Conservation (phyloP, 2,113 vertebrate genomes). For the Muntiacus reevesi region DNA sequence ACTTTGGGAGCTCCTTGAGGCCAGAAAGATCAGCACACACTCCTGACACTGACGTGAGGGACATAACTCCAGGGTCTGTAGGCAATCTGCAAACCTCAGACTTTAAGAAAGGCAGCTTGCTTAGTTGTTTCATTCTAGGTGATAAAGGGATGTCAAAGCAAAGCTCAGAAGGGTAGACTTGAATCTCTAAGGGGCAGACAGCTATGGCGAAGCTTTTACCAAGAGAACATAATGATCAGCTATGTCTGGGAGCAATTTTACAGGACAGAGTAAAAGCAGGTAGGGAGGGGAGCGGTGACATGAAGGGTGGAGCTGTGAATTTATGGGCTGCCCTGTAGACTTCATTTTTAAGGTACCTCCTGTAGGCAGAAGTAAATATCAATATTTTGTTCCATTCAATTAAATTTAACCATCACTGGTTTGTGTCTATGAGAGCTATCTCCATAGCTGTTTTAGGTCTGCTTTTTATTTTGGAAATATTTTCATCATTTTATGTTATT, state of each 20-base stretch:
- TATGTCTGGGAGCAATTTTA: not conserved
- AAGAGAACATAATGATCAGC: not conserved
- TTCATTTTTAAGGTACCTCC: not conserved
- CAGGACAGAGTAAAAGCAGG: too few species aligned
- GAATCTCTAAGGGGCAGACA: not conserved
- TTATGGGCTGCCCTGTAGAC: not conserved
- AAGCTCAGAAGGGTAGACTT: too few species aligned
- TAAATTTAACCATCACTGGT: not conserved
- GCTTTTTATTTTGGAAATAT: not conserved
- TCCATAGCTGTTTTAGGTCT: not conserved
- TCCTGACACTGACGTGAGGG: rapidly evolving
- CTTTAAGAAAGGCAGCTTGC: not conserved
- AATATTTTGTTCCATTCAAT: not conserved
- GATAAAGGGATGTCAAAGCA: not conserved
- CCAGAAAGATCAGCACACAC: rapidly evolving
- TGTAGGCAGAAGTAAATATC: not conserved
- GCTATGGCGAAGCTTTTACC: not conserved
- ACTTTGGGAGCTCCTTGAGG: rapidly evolving
- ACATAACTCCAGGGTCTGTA: too few species aligned
- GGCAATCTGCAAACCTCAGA: not conserved
- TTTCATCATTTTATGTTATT: not conserved
- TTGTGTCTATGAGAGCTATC: not conserved
- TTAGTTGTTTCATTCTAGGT: not conserved
- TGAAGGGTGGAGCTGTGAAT: too few species aligned
- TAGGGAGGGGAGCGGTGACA: not conserved